Conservation (phyloP, 1,140 invertebrate species). For the Capitella teleta region DNA sequence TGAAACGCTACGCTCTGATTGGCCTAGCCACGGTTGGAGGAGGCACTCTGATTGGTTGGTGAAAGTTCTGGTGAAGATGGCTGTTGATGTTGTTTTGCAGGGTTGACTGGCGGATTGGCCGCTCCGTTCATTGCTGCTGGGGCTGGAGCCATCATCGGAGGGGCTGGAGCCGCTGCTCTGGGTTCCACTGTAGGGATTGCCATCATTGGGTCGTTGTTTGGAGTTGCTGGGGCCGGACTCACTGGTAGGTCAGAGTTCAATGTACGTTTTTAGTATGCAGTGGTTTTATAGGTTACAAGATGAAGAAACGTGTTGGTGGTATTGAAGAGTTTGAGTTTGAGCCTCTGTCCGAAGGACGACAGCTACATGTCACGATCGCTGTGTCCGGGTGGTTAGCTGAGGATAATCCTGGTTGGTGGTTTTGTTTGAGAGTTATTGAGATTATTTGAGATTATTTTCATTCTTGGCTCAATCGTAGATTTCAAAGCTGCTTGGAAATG, state of each 20-base stretch:
- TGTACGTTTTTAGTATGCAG: background rate
- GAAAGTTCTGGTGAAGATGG: background rate
- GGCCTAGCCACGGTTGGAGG: conserved; percentile 55
- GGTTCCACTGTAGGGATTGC: conserved; percentile 52
- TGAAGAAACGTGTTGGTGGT: conserved; percentile 59
- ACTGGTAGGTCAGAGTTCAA: conserved; percentile 41
- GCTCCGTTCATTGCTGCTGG: conserved; percentile 57
- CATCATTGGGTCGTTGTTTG: conserved; percentile 57
- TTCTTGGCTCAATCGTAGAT: conserved; percentile 19
- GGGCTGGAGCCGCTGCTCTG: conserved; percentile 50
- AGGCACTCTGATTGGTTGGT: conserved; percentile 51
- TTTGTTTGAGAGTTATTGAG: background rate
- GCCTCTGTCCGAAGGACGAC: conserved; percentile 40
- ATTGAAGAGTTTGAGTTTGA: conserved; percentile 61
- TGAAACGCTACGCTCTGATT: conserved; percentile 54
- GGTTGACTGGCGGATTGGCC: conserved; percentile 53
- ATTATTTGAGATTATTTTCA: background rate
- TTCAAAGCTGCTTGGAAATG: conserved; percentile 51
- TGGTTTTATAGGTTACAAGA: conserved; percentile 51
- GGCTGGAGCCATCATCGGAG: conserved; percentile 46
- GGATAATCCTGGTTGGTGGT: conserved; percentile 19
- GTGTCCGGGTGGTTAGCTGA: conserved; percentile 56
- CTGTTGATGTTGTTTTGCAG: conserved; percentile 17
- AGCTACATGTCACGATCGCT: conserved; percentile 55
- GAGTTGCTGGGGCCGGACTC: conserved; percentile 56